Evolutionary conservation across 2,797 vertebrate species (phyloP).

Genomic region (Bradypodion pumilum): DNA sequence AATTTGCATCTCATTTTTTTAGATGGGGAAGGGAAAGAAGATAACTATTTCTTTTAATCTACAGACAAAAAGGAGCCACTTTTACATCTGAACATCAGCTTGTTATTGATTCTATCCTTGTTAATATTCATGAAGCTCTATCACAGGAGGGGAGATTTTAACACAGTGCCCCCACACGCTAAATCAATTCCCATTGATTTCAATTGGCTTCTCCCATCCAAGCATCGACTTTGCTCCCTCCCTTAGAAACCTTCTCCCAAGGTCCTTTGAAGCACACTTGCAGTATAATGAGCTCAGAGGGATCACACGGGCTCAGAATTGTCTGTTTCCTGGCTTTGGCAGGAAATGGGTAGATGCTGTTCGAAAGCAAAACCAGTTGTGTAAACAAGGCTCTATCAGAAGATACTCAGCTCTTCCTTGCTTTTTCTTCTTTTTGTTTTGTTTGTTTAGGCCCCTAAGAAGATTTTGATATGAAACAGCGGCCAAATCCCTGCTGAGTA

Average conservation of each 20-base stretch:
- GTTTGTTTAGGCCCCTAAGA: constrained; percentile 49
- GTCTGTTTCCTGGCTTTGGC: constrained; percentile 44
- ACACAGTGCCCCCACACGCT: constrained; percentile 78
- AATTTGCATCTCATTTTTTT: constrained; percentile 52
- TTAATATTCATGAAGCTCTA: constrained; percentile 98
- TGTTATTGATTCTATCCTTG: constrained; percentile 81
- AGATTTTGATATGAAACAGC: not conserved
- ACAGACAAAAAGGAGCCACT: constrained; percentile 74
- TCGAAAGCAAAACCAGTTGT: constrained; percentile 39
- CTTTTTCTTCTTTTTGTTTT: constrained; percentile 12
- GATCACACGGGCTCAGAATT: constrained; percentile 51
- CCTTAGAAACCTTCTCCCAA: constrained; percentile 84
- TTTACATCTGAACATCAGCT: constrained; percentile 80
- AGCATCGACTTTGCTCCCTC: constrained; percentile 75
- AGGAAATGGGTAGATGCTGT: constrained; percentile 28
- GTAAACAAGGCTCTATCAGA: constrained; percentile 48
- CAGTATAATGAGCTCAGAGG: constrained; percentile 74
- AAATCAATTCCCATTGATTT: constrained; percentile 97
- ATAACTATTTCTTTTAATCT: constrained; percentile 68
- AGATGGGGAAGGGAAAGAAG: constrained; percentile 36
- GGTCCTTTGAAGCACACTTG: constrained; percentile 81
- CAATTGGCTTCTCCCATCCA: constrained; percentile 83
- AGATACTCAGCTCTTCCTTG: constrained; percentile 44
- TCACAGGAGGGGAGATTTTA: constrained; percentile 86
- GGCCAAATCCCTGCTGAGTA: no score